phyloP scores from a whole-genome alignment of 1,140 invertebrate genomes.

The Orius insidiosus region DNA sequence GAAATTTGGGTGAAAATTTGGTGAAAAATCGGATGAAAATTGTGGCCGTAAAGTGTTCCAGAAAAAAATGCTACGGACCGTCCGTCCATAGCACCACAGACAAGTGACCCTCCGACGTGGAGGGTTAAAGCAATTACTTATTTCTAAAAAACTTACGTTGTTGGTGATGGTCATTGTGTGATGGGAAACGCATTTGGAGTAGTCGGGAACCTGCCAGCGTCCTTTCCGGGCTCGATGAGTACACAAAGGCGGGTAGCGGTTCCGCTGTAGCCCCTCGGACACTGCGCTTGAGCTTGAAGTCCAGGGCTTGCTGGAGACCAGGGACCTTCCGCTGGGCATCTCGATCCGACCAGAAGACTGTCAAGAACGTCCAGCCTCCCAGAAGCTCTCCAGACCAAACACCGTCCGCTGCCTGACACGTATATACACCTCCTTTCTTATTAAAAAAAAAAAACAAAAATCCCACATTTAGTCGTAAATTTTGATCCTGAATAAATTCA shows the following conservation, averaged over 20 bases:
- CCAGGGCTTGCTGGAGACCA: slow-evolving; percentile 46
- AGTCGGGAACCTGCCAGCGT: slow-evolving; percentile 55
- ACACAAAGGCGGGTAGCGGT: slow-evolving; percentile 17
- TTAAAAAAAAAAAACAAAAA: slow-evolving; percentile 1
- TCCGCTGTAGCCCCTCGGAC: slow-evolving; percentile 31
- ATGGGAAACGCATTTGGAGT: slow-evolving; percentile 48
- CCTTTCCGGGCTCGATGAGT: slow-evolving; percentile 27
- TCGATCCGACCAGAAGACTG: slow-evolving; percentile 4
- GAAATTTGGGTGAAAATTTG: no score
- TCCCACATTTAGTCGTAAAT: slow-evolving; percentile 11
- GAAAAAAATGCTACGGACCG: no score
- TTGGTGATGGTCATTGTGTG: slow-evolving; percentile 41
- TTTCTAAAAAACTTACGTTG: no score
- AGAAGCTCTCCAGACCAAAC: slow-evolving; percentile 7
- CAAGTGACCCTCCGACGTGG: no score
- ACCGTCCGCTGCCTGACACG: slow-evolving; percentile 9
- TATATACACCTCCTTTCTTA: slow-evolving; percentile 9
- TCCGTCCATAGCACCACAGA: no score
- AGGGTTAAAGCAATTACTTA: no score
- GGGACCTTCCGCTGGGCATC: slow-evolving; percentile 12
- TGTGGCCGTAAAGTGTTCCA: no score
- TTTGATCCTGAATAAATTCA: slow-evolving; percentile 32
- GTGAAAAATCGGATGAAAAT: no score
- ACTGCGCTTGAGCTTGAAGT: slow-evolving; percentile 36
- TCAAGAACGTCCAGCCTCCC: slow-evolving; percentile 10